Base-by-base conservation (phyloP, 2,888 invertebrate genomes). In the Temnothorax rugatulus region DNA sequence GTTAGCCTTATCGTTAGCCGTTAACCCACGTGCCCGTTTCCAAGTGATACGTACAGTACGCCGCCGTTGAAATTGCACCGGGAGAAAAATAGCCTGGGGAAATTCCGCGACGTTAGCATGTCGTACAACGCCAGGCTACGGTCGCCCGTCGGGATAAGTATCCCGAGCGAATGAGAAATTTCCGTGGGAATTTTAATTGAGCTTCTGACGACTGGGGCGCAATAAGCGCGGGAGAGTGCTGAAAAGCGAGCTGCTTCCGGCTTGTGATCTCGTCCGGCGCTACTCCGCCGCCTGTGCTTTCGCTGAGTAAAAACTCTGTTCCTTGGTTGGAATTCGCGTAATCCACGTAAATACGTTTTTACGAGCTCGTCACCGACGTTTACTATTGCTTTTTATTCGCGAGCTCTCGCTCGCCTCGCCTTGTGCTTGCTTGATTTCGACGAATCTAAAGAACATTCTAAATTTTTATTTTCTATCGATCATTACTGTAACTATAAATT, bases 101-200 rank as follows among this genome's bases (percentile, higher is more conserved):
- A 82, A 86, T 81, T 85, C 76, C 79, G 83, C 82, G 54, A 76
- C 38, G 84, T 85, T 79, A 63, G 71, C 75, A 64, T 63, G 61
- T 81, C 47, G 63, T 71, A 61, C 29, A 34, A 68, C 52, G 47
- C 47, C 71, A 50, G 57, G 29, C 38, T 41, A 85, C 64, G 59
- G 76, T 76, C 77, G 71, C 57, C 38, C 52, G 52, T 38, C 54
- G 44, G 54, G 83, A 64, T 77, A 88, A 87, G 84, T 87, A 83
- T 86, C 84, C 69, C 86, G 21, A 64, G 86, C 86, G 83, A 90
- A 91, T 90, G 90, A 88, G 88, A 92, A 92, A 93, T 93, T 93
- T 93, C 88, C 85, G 89, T 76, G 89, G 90, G 91, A 93, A 93
- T 94, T 94, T 93, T 93, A 92, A 92, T 92, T 91, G 92, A 92